Conservation (phyloP, 2,797 vertebrate species). For the Premnoplex brunnescens region DNA sequence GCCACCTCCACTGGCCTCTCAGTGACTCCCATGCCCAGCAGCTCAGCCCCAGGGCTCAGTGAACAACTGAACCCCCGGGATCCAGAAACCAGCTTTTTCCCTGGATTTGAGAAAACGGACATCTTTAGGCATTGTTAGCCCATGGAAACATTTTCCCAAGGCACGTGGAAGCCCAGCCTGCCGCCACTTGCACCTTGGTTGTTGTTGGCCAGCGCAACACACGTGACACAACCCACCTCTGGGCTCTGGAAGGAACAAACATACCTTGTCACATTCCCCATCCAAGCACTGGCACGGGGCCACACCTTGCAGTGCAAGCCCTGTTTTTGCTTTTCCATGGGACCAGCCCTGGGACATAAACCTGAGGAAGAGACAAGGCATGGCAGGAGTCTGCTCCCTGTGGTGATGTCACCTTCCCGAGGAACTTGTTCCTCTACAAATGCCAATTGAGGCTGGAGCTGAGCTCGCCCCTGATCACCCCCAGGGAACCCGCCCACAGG, state of each 20-base stretch:
- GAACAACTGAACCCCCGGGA: neutral
- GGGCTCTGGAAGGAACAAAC: constrained; percentile 11
- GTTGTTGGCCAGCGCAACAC: neutral
- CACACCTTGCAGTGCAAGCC: neutral
- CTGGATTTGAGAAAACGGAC: neutral
- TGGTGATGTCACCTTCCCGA: neutral
- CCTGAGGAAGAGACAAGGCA: neutral
- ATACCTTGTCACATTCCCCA: constrained; percentile 6
- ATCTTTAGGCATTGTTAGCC: neutral
- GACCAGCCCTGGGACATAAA: neutral
- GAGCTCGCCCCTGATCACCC: neutral
- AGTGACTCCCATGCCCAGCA: neutral
- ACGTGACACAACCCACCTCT: neutral
- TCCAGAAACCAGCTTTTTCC: neutral
- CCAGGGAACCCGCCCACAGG: constrained; percentile 16
- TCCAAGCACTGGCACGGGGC: neutral
- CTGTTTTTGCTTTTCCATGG: constrained; percentile 24
- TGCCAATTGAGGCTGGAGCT: constrained; percentile 29
- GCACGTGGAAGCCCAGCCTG: neutral
- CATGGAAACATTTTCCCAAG: neutral
- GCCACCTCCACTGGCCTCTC: neutral
- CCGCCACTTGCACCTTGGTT: neutral
- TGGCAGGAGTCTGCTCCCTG: neutral
- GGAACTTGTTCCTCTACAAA: constrained; percentile 43
- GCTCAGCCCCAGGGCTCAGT: neutral